Evolutionary conservation across 2,113 vertebrate species (phyloP), one percentile per base, ranked within the genome.

Genomic region (Sapajus apella): DNA sequence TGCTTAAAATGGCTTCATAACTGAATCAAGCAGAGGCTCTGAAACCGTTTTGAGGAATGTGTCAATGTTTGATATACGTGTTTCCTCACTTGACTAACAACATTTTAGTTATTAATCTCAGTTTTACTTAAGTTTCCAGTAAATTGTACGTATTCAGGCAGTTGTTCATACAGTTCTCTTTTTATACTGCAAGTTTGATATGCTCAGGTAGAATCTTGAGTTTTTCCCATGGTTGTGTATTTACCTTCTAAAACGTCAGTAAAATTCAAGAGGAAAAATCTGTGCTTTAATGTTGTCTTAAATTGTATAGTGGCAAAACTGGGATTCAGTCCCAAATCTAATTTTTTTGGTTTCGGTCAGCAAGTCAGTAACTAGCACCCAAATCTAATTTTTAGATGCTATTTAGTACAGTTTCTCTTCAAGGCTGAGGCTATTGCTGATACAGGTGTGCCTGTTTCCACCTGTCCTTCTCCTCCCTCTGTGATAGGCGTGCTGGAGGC

Each of bases 1-100:
- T 89, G 1, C 79, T 96, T 45, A 11, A 80, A 95, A 73, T 52
- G 89, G 8, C n/a, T 25, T 21, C 66, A 50, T 68, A 9, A 14
- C 82, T 93, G 43, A 47, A 50, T 93, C 72, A 1, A 3, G 89
- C 75, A 87, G 89, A 84, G 92, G 76, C 68, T 68, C 66, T 58
- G 91, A 40, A 45, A 25, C 2, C 1, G 0, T 55, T 79, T 64
- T 76, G 25, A n/a, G 11, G 85, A 50, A 55, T 75, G 37, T 1
- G 35, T 70, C n/a, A n/a, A 6, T 30, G 27, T 64, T 64, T 64
- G 61, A 64, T 32, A 27, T 64, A 30, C 13, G 5, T 64, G 27
- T 64, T 64, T 64, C 61, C 61, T 64, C 30, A 21, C 68, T 50
- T 27, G 56, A 56, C 66, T 47, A 17, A 12, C 40, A 70, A 12